Evolutionary conservation across 2,113 vertebrate genomes (phyloP).

Genomic region (Anas platyrhynchos): DNA sequence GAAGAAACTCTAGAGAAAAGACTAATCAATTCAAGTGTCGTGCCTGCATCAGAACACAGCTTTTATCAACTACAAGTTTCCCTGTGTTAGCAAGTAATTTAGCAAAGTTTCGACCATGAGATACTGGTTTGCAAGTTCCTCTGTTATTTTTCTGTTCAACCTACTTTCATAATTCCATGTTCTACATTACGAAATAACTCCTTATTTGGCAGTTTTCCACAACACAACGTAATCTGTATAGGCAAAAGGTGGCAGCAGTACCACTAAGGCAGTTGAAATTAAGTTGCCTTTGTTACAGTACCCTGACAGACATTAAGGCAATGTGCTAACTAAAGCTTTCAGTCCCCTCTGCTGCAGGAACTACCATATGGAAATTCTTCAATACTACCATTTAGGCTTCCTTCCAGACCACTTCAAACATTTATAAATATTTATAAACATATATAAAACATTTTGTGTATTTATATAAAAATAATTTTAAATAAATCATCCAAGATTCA

Average conservation of each 20-base stretch:
- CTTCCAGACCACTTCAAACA: not conserved
- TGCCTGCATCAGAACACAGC: not conserved
- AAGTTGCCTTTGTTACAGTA: conserved; percentile 33
- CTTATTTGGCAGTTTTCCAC: not conserved
- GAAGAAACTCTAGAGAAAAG: not conserved
- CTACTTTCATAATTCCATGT: not conserved
- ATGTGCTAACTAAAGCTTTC: not conserved
- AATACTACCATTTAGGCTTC: not conserved
- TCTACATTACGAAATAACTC: conserved; percentile 8
- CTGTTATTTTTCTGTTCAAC: not conserved
- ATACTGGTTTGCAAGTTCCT: not conserved
- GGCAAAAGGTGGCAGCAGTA: conserved; percentile 23
- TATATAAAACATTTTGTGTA: not conserved
- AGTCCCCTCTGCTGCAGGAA: not conserved
- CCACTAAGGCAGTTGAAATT: not conserved
- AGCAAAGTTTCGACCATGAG: not conserved
- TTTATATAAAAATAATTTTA: not conserved
- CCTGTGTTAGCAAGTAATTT: not conserved
- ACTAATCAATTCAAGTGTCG: not conserved
- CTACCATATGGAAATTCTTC: not conserved
- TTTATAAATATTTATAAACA: not conserved
- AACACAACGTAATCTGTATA: not conserved
- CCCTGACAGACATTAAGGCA: not conserved
- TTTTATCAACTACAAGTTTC: not conserved
- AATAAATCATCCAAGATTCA: not conserved